Evolutionary conservation across 2,113 vertebrate species (phyloP).

Genomic region (Brachirus orientalis): DNA sequence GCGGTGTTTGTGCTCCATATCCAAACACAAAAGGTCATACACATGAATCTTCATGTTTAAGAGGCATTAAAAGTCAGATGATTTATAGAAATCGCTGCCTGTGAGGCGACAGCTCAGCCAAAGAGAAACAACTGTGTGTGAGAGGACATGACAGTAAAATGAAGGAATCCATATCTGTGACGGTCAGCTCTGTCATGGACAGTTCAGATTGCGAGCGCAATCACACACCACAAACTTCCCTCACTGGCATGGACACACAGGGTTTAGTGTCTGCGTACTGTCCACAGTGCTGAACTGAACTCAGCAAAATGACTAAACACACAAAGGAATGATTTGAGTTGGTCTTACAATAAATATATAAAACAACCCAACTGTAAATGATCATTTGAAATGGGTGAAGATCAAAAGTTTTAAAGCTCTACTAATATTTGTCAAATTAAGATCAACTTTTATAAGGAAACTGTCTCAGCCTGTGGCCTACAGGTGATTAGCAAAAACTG

Average conservation of each 20-base stretch:
- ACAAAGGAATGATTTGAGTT: constrained; percentile 4
- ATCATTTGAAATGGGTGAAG: too few species aligned
- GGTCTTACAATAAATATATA: neutral
- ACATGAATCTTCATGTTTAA: constrained; percentile 74
- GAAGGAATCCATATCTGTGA: constrained; percentile 62
- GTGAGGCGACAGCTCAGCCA: constrained; percentile 43
- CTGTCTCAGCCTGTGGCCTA: too few species aligned
- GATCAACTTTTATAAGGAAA: too few species aligned
- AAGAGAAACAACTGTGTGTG: constrained; percentile 63
- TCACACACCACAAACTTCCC: constrained; percentile 45
- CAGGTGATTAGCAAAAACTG: too few species aligned
- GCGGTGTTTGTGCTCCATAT: constrained; percentile 47
- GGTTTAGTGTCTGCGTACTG: constrained; percentile 36
- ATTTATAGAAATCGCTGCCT: constrained; percentile 58
- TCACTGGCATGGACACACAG: constrained; percentile 51
- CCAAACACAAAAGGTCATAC: constrained; percentile 70
- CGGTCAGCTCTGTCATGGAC: constrained; percentile 49
- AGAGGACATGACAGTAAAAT: constrained; percentile 45
- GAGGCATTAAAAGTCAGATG: constrained; percentile 73
- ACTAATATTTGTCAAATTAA: too few species aligned
- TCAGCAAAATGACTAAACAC: neutral
- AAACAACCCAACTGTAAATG: neutral
- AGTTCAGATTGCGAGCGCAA: constrained; percentile 31
- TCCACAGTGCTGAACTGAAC: constrained; percentile 13
- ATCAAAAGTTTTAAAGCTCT: too few species aligned